Conservation (phyloP, 2,113 vertebrate genomes). For the Syngnathus floridae region DNA sequence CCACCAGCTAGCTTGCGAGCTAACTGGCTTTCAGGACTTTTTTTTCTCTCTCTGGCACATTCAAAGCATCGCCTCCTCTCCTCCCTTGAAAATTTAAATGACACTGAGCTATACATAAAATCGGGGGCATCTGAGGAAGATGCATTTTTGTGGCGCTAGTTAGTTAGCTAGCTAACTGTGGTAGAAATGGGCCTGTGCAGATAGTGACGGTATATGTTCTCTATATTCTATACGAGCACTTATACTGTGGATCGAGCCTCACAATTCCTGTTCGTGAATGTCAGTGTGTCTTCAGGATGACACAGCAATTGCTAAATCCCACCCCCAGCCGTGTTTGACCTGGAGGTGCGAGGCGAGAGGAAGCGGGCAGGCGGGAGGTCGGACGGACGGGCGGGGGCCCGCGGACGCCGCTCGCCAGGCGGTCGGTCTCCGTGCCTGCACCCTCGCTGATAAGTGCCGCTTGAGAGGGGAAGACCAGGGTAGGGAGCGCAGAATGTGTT, state of each 20-base stretch:
- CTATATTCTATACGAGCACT: background rate
- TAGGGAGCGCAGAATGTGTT: background rate
- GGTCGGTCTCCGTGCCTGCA: constrained; percentile 54
- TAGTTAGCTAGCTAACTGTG: too few relatives aligned
- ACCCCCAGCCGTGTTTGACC: constrained; percentile 48
- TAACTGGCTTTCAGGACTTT: too few relatives aligned
- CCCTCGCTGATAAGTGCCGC: constrained; percentile 54
- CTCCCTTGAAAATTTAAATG: too few relatives aligned
- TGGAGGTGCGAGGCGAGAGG: constrained; percentile 46
- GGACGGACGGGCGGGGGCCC: constrained; percentile 24
- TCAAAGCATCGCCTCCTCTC: too few relatives aligned
- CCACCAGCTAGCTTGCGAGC: too few relatives aligned
- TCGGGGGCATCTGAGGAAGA: too few relatives aligned
- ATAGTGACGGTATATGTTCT: background rate
- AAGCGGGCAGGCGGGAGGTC: constrained; percentile 17
- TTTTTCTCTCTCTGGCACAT: too few relatives aligned
- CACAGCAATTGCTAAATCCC: constrained; percentile 41
- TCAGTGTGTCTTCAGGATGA: constrained; percentile 4
- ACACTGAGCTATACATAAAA: too few relatives aligned
- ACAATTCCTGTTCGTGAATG: background rate
- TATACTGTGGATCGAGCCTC: background rate
- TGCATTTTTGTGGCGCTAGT: too few relatives aligned
- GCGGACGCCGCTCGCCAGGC: constrained; percentile 44
- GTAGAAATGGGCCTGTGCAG: too few relatives aligned
- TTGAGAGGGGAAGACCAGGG: constrained; percentile 17